phyloP scores from a whole-genome alignment of 2,113 vertebrate genomes.

The Panurus biarmicus region DNA sequence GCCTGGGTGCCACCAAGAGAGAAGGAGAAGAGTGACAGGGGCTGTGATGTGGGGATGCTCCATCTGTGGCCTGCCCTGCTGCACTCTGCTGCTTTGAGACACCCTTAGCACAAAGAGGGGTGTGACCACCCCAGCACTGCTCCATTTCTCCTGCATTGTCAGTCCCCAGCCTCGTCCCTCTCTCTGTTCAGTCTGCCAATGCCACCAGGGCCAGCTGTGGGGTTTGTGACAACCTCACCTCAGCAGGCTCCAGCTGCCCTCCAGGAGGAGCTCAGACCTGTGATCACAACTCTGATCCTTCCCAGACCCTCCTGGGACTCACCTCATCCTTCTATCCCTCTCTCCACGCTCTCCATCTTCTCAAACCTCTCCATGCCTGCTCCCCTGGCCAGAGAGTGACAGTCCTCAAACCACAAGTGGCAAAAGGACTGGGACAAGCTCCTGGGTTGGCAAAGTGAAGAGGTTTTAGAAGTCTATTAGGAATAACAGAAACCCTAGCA shows the following conservation, averaged over 20 bases:
- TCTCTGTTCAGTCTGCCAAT: neutral
- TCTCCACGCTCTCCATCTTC: neutral
- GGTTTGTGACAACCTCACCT: neutral
- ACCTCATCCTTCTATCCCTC: neutral
- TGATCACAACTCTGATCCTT: neutral
- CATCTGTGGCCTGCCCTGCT: neutral
- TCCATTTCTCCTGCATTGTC: fast-evolving
- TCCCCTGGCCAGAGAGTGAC: neutral
- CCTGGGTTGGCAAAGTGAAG: neutral
- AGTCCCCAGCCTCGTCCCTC: neutral
- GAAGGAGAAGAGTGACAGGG: neutral
- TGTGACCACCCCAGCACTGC: neutral
- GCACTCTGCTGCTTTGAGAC: neutral
- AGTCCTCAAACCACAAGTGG: neutral
- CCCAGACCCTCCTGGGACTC: neutral
- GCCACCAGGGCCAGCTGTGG: neutral
- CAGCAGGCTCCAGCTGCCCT: neutral
- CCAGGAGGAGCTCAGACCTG: neutral
- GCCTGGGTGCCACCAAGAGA: neutral
- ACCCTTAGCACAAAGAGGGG: neutral
- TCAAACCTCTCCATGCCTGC: neutral
- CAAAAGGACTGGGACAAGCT: neutral
- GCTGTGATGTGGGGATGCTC: neutral
- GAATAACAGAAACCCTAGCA: neutral
- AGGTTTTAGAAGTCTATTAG: neutral